These are phyloP conservation scores for Andrena bicolor DNA, from an alignment of 2,888 invertebrate genomes.

Conservation along the genomic window DNA sequence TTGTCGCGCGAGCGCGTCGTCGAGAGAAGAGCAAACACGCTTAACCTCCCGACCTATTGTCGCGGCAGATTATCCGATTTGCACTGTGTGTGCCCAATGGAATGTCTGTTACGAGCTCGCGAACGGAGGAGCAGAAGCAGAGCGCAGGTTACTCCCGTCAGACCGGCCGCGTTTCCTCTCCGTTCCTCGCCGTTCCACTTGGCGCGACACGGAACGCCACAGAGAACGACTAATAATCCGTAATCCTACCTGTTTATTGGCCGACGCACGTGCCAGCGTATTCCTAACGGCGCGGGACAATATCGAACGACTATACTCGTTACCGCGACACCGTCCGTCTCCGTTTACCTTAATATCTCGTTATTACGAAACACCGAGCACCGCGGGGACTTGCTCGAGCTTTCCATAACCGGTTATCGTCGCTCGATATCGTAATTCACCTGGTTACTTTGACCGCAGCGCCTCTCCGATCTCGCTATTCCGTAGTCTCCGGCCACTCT, in stretches of 20 bases:
- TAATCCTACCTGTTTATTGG: slow-evolving; percentile 50
- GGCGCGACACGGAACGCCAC: not conserved
- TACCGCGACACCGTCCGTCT: slow-evolving; percentile 18
- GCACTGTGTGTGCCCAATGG: slow-evolving; percentile 65
- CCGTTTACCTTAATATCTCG: slow-evolving; percentile 45
- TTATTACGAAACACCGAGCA: slow-evolving; percentile 38
- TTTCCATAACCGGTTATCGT: slow-evolving; percentile 52
- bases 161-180: not conserved
- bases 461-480: not conserved
- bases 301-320: slow-evolving; percentile 29
- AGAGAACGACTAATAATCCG: slow-evolving; percentile 26
- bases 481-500: not conserved
- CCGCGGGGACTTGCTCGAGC: slow-evolving; percentile 11
- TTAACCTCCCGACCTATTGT: slow-evolving; percentile 84
- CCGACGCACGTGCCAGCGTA: slow-evolving; percentile 15
- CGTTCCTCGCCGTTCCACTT: not conserved
- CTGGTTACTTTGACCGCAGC: not conserved
- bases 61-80: slow-evolving; percentile 83
- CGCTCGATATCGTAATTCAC: slow-evolving; percentile 24
- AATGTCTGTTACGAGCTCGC: slow-evolving; percentile 40
- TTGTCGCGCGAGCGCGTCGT: slow-evolving; percentile 82
- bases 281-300: not conserved
- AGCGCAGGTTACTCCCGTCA: slow-evolving; percentile 33
- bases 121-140: not conserved
- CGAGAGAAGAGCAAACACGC: slow-evolving; percentile 84